Percentiles rank a stretch among this genome's conserved stretches.
Conservation (phyloP, 2,113 vertebrate species). For the Lanius collurio region DNA sequence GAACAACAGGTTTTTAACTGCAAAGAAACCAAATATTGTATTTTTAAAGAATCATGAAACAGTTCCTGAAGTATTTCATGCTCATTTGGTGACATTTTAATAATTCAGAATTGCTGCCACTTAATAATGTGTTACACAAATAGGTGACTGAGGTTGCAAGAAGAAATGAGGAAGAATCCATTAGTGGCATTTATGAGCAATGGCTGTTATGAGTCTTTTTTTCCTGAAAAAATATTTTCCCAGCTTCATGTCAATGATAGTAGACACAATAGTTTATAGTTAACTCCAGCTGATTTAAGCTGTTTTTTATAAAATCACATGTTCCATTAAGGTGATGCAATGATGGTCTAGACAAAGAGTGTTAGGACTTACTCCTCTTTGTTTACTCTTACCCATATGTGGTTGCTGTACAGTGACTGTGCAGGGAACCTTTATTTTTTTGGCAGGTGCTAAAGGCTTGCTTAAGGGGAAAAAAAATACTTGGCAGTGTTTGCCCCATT, state of each 20-base stretch:
- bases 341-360: background rate
- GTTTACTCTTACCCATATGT: background rate
- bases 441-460: background rate
- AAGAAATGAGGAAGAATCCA: conserved; percentile 55
- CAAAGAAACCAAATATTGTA: background rate
- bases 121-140: conserved; percentile 13
- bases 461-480: background rate
- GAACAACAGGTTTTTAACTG: background rate
- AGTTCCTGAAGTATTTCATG: conserved; percentile 12
- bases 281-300: background rate
- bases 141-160: background rate
- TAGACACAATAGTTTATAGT: background rate
- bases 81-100: background rate
- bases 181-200: conserved; percentile 5
- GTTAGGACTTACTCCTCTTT: background rate
- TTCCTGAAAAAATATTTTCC: background rate
- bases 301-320: background rate
- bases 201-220: background rate
- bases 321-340: background rate
- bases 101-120: background rate
- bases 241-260: background rate
- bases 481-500: background rate
- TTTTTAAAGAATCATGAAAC: conserved; percentile 14
- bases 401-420: background rate
- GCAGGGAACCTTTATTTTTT: background rate